Conservation (phyloP, 2,888 invertebrate genomes). For the Stratiomys singularior region DNA sequence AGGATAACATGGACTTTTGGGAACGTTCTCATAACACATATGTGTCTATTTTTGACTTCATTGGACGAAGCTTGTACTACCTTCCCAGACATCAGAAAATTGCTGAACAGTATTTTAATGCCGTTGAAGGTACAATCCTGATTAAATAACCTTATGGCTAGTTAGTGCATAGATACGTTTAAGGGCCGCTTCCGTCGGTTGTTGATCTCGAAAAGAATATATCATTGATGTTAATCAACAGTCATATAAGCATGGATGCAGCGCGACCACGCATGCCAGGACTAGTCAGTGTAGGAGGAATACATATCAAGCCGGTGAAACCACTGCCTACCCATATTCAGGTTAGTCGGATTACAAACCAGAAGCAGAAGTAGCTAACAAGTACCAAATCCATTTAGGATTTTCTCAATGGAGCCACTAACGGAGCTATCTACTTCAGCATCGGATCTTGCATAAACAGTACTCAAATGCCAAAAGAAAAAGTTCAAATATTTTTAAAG, state of each 20-base stretch:
- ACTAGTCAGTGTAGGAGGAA: conserved; percentile 62
- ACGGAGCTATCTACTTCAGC: conserved; percentile 67
- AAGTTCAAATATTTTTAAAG: conserved; percentile 61
- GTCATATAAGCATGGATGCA: conserved; percentile 67
- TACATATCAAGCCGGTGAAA: conserved; percentile 61
- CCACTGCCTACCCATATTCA: conserved; percentile 60
- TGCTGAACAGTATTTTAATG: conserved; percentile 60
- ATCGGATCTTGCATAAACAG: conserved; percentile 66
- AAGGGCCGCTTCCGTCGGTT: conserved; percentile 63
- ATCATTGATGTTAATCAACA: conserved; percentile 67
- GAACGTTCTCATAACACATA: conserved; percentile 63
- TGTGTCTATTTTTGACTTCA: conserved; percentile 59
- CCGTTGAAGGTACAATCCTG: conserved; percentile 56
- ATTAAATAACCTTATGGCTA: background rate
- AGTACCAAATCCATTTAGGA: conserved; percentile 51
- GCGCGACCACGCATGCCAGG: conserved; percentile 66
- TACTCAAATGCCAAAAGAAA: conserved; percentile 64
- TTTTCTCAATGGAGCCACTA: conserved; percentile 63
- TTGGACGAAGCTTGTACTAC: conserved; percentile 61
- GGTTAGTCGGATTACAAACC: conserved; percentile 54
- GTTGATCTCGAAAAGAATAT: conserved; percentile 66
- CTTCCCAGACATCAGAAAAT: conserved; percentile 63
- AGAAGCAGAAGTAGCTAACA: background rate
- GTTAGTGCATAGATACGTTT: background rate
- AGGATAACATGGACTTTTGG: conserved; percentile 63